Percentiles rank a stretch among this genome's conserved stretches.
Conservation (phyloP, 2,888 invertebrate species). For the Ceriagrion tenellum region DNA sequence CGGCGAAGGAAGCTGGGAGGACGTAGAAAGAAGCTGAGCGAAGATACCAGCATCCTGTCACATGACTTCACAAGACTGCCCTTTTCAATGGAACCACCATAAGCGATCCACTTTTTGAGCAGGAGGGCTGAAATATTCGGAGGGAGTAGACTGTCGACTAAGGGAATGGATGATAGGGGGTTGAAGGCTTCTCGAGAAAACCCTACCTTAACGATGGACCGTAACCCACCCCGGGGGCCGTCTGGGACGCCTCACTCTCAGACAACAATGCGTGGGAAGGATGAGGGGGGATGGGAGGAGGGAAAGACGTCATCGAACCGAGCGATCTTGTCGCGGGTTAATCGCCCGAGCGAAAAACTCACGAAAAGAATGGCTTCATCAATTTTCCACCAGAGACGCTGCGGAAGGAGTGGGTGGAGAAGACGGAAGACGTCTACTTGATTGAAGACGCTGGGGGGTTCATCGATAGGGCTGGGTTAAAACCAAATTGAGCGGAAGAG, state of each 20-base stretch:
- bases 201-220: neutral
- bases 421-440: neutral
- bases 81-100: neutral
- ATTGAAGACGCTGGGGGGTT: neutral
- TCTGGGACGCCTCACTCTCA: neutral
- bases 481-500: neutral
- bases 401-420: neutral
- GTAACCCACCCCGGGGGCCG: neutral
- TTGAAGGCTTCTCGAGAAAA: neutral
- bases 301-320: neutral
- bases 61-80: neutral
- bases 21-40: neutral
- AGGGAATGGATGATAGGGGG: neutral
- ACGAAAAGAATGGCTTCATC: slow-evolving; percentile 8
- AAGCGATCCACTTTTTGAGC: neutral
- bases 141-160: neutral
- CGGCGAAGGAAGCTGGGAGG: neutral
- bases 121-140: neutral
- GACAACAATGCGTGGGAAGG: neutral
- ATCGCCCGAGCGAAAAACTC: slow-evolving; percentile 1
- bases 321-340: slow-evolving; percentile 8
- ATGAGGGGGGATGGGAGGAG: neutral
- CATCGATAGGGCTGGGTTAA: neutral
- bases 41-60: neutral
- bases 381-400: neutral